Evolutionary conservation across 2,888 invertebrate genomes (phyloP).

Genomic region (Allophyes oxyacanthae): DNA sequence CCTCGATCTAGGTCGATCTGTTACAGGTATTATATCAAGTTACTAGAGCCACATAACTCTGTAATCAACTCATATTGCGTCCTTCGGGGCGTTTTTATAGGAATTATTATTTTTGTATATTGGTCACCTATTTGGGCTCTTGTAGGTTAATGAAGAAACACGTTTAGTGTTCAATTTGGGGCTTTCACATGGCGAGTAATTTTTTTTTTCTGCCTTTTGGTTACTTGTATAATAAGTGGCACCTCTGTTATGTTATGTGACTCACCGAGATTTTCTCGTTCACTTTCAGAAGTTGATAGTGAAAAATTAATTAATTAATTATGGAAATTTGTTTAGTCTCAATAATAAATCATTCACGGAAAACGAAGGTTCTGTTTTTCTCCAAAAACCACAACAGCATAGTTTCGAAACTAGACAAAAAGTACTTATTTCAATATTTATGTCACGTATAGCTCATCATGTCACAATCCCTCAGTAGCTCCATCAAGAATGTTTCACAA

Average conservation of each 20-base stretch:
- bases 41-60: constrained; percentile 28
- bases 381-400: no score
- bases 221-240: background rate
- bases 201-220: constrained; percentile 8
- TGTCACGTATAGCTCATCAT: background rate
- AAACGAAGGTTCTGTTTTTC: no score
- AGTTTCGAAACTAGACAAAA: no score
- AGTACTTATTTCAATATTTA: no score
- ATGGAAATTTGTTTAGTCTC: no score
- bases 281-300: no score
- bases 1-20: background rate
- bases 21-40: constrained; percentile 1
- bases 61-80: constrained; percentile 3
- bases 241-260: no score
- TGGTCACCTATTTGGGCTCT: constrained; percentile 9
- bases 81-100: constrained; percentile 15
- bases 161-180: constrained; percentile 1
- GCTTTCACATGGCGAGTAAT: constrained; percentile 5
- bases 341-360: no score
- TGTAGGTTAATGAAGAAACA: constrained; percentile 33
- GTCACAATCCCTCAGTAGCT: background rate
- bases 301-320: no score
- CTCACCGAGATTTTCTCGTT: no score
- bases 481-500: constrained; percentile 10
- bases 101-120: constrained; percentile 28